Conservation (phyloP, 2,797 vertebrate species). For the Meda fulgida region DNA sequence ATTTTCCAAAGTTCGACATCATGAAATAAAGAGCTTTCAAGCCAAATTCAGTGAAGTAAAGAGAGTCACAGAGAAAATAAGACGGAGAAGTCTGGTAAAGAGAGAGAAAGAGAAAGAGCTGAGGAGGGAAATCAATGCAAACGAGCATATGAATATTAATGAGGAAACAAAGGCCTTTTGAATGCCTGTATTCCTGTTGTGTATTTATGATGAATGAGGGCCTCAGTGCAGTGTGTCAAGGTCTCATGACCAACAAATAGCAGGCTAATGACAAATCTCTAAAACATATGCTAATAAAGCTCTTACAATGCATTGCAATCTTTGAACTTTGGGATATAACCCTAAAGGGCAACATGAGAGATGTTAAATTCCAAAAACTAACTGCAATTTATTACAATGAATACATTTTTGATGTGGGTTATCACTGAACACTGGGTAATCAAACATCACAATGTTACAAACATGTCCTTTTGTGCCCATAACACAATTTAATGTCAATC, state of each 20-base stretch:
- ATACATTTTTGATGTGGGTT: conserved; percentile 58
- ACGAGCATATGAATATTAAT: conserved; percentile 71
- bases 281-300: conserved; percentile 74
- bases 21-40: conserved; percentile 58
- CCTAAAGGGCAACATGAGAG: conserved; percentile 56
- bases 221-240: conserved; percentile 67
- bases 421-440: conserved; percentile 66
- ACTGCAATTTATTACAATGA: conserved; percentile 63
- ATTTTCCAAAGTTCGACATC: conserved; percentile 64
- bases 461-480: background rate
- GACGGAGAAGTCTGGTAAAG: conserved; percentile 31
- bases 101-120: conserved; percentile 46
- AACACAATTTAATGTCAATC: background rate
- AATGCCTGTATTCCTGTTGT: conserved; percentile 64
- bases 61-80: conserved; percentile 30
- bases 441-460: conserved; percentile 55
- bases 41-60: conserved; percentile 46
- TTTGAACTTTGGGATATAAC: conserved; percentile 66
- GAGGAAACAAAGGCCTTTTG: conserved; percentile 60
- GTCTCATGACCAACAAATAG: conserved; percentile 77
- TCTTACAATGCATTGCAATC: conserved; percentile 66
- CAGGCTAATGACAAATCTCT: conserved; percentile 73
- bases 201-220: conserved; percentile 75
- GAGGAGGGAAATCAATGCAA: conserved; percentile 55
- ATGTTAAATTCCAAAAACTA: conserved; percentile 59